A percentile compares a stretch with the other conserved stretches of the same genome.
Evolutionary conservation across 2,888 invertebrate genomes (phyloP).

Genomic region (Orthosia gothica): DNA sequence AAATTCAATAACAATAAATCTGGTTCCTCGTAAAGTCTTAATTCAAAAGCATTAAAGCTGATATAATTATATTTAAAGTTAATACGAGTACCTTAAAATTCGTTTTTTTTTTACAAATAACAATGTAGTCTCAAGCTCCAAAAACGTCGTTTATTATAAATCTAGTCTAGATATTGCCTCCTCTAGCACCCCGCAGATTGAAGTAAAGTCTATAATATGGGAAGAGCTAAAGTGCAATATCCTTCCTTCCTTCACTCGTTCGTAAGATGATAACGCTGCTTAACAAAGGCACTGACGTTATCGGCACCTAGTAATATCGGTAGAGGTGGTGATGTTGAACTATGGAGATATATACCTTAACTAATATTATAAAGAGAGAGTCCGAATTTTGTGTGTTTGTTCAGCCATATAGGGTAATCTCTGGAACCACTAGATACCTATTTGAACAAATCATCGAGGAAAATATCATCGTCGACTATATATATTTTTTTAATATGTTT

Average conservation of each 20-base stretch:
- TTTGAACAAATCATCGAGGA: too few species aligned
- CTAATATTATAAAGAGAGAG: too few species aligned
- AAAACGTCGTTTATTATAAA: constrained; percentile 6
- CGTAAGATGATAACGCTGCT: constrained; percentile 26
- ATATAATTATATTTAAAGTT: too few species aligned
- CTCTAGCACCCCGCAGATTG: not conserved
- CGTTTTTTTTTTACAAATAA: too few species aligned
- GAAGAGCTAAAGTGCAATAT: constrained; percentile 32
- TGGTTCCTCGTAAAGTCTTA: not conserved
- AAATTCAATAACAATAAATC: not conserved
- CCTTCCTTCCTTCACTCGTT: constrained; percentile 26
- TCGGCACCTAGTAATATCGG: constrained; percentile 2
- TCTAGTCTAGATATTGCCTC: not conserved
- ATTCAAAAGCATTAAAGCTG: not conserved
- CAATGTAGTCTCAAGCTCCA: not conserved
- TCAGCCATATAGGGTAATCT: too few species aligned
- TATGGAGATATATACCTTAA: too few species aligned
- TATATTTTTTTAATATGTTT: too few species aligned
- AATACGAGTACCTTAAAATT: too few species aligned
- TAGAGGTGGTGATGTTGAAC: not conserved
- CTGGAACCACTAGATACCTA: too few species aligned
- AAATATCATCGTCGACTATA: too few species aligned
- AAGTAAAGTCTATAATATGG: constrained; percentile 9
- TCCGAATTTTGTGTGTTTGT: too few species aligned
- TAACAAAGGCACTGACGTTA: constrained; percentile 10